A percentile compares a stretch with the other conserved stretches of the same genome.
phyloP scores from a whole-genome alignment of 2,113 vertebrate genomes.

The Ciconia stormi region DNA sequence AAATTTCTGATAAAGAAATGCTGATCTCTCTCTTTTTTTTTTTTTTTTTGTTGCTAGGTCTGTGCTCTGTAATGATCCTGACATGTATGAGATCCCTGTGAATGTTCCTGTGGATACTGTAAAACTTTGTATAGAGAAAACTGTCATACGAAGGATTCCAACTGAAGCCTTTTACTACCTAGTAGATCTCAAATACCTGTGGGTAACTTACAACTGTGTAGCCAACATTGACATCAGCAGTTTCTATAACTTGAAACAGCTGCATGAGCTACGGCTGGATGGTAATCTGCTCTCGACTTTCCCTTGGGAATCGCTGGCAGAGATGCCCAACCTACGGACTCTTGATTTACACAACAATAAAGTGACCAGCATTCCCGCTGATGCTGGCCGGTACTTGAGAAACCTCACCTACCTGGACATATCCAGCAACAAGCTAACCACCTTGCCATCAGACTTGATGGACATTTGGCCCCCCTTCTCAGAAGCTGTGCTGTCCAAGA shows the following conservation, averaged over 20 bases:
- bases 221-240: constrained; percentile 82
- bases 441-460: constrained; percentile 88
- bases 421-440: constrained; percentile 93
- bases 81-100: constrained; percentile 90
- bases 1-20: background rate
- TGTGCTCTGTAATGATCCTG: constrained; percentile 92
- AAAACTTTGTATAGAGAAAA: constrained; percentile 95
- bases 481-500: constrained; percentile 5
- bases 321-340: constrained; percentile 87
- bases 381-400: constrained; percentile 80
- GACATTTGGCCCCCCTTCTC: constrained; percentile 91
- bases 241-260: constrained; percentile 93
- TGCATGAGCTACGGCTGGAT: constrained; percentile 91
- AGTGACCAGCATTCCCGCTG: constrained; percentile 76
- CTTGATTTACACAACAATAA: constrained; percentile 94
- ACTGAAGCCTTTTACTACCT: constrained; percentile 96
- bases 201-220: constrained; percentile 92
- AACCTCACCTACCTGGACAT: constrained; percentile 92
- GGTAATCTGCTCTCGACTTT: constrained; percentile 89
- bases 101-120: constrained; percentile 89
- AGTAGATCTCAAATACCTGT: constrained; percentile 88
- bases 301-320: constrained; percentile 90
- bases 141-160: constrained; percentile 81
- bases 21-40: background rate
- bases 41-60: constrained; percentile 68